Conservation (phyloP, 2,888 invertebrate genomes). For the Kryphioiulus occultus region DNA sequence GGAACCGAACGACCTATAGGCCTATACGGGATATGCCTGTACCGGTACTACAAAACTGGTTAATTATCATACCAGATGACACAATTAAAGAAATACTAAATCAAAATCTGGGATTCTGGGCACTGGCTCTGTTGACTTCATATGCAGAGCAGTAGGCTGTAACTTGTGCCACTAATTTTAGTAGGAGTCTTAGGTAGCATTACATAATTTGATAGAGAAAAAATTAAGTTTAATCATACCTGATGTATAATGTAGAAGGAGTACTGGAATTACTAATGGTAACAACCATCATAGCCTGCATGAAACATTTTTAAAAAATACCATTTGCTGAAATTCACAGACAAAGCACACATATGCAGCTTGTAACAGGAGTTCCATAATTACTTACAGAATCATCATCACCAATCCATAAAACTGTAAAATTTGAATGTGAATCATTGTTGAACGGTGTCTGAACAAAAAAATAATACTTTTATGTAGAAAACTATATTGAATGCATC, state of each 20-base stretch:
- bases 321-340: background rate
- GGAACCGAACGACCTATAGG: too few species aligned
- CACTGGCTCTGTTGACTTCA: too few species aligned
- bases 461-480: background rate
- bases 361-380: background rate
- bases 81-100: too few species aligned
- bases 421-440: constrained; percentile 50
- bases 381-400: constrained; percentile 50
- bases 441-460: constrained; percentile 47
- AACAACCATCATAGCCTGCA: constrained; percentile 48
- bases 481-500: too few species aligned
- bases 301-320: background rate
- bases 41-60: too few species aligned
- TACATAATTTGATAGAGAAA: background rate
- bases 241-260: constrained; percentile 50
- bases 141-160: too few species aligned
- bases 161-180: too few species aligned
- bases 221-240: constrained; percentile 37
- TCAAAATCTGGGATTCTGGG: too few species aligned
- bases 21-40: too few species aligned
- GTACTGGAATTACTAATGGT: constrained; percentile 20
- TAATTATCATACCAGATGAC: too few species aligned
- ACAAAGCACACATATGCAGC: background rate
- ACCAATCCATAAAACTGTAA: constrained; percentile 50
- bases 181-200: background rate